Percentiles rank a stretch among this genome's conserved stretches.
Evolutionary conservation across 2,113 vertebrate species (phyloP).

Genomic region (Leptobrachium leishanense): DNA sequence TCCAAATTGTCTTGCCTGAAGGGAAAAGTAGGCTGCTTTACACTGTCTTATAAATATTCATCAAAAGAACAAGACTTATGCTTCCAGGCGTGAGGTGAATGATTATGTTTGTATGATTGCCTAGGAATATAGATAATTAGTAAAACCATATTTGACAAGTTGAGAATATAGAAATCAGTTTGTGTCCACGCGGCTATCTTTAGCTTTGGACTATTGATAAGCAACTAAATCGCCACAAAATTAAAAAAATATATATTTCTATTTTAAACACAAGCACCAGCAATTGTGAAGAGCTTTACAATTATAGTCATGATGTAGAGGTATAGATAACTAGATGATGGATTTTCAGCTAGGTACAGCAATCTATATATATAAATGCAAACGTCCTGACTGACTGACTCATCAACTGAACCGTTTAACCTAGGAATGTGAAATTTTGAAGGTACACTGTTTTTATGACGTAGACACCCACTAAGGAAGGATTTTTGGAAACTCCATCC

Average conservation of each 20-base stretch:
- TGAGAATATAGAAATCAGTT: slow-evolving; percentile 71
- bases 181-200: slow-evolving; percentile 38
- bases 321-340: too few relatives aligned
- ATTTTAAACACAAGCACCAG: neutral
- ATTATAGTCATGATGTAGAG: too few relatives aligned
- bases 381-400: too few relatives aligned
- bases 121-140: slow-evolving; percentile 82
- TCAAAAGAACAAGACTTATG: slow-evolving; percentile 82
- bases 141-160: slow-evolving; percentile 72
- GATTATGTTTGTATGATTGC: slow-evolving; percentile 81
- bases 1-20: slow-evolving; percentile 94
- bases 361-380: too few relatives aligned
- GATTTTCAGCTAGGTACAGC: too few relatives aligned
- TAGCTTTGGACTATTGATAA: slow-evolving; percentile 28
- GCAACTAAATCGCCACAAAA: slow-evolving; percentile 10
- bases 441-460: too few relatives aligned
- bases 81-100: slow-evolving; percentile 84
- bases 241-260: neutral
- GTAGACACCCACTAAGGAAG: too few relatives aligned
- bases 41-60: slow-evolving; percentile 93
- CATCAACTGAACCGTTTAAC: too few relatives aligned
- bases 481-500: too few relatives aligned
- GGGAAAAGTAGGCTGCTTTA: slow-evolving; percentile 87
- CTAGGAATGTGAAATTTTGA: too few relatives aligned
- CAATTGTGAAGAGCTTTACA: neutral